Percentiles rank a stretch among this genome's conserved stretches.
These are phyloP conservation scores for Acanthiza pusilla DNA, from an alignment of 2,797 vertebrate genomes.

Conservation along the genomic window DNA sequence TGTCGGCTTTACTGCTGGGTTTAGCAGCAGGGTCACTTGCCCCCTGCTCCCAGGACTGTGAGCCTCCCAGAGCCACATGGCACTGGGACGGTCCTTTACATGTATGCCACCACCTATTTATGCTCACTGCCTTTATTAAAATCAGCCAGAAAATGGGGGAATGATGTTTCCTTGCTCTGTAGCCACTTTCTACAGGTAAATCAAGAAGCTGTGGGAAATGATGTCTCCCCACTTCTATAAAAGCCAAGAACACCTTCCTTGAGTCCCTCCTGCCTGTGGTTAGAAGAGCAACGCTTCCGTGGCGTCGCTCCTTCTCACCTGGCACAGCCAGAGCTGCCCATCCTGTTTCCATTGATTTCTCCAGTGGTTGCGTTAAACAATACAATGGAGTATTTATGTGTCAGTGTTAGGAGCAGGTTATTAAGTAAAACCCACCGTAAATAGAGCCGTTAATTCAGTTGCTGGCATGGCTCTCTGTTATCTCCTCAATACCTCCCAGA, in stretches of 20 bases:
- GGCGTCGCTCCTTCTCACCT: background rate
- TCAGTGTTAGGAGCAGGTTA: slow-evolving; percentile 61
- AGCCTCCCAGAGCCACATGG: background rate
- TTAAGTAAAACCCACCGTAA: slow-evolving; percentile 75
- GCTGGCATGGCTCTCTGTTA: slow-evolving; percentile 75
- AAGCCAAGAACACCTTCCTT: background rate
- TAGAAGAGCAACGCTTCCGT: background rate
- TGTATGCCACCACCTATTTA: background rate
- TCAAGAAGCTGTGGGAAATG: background rate
- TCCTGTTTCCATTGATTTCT: slow-evolving; percentile 52
- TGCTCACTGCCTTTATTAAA: background rate
- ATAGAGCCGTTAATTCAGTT: slow-evolving; percentile 75
- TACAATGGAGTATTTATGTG: slow-evolving; percentile 76
- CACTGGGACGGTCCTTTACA: background rate
- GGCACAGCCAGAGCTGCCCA: slow-evolving; percentile 18
- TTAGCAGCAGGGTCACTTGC: background rate
- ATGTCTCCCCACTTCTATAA: background rate
- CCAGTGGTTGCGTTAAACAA: slow-evolving; percentile 31
- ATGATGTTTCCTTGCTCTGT: background rate
- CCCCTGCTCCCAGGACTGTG: background rate
- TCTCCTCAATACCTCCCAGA: slow-evolving; percentile 74
- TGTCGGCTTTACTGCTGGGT: background rate
- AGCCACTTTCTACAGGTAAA: background rate
- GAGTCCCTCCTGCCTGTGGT: background rate
- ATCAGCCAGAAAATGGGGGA: background rate